phyloP scores from a whole-genome alignment of 2,113 vertebrate genomes.

The Corythaixoides concolor region DNA sequence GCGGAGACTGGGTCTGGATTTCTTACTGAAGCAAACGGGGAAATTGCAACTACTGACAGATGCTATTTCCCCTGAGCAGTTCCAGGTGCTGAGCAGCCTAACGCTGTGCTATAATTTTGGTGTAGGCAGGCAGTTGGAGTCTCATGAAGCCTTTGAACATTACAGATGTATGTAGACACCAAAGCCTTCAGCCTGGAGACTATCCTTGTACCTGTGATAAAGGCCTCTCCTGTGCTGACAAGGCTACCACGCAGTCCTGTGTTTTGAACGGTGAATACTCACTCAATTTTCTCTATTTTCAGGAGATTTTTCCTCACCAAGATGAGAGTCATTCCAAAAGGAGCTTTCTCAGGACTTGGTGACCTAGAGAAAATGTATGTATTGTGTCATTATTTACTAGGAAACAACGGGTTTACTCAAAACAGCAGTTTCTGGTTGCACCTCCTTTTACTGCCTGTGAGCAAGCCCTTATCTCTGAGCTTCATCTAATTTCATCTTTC shows the following conservation, averaged over 20 bases:
- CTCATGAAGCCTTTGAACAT: not conserved
- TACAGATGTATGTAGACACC: not conserved
- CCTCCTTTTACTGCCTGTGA: not conserved
- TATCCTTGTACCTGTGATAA: not conserved
- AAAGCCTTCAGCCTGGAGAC: not conserved
- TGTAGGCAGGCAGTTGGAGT: not conserved
- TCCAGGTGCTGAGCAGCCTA: not conserved
- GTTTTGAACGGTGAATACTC: not conserved
- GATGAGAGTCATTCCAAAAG: constrained; percentile 76
- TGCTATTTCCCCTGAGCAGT: not conserved
- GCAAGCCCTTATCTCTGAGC: not conserved
- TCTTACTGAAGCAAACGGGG: not conserved
- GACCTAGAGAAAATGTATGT: constrained; percentile 84
- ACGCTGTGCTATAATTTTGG: not conserved
- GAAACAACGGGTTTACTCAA: not conserved
- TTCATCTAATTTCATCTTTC: not conserved
- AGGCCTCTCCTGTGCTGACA: not conserved
- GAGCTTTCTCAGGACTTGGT: constrained; percentile 76
- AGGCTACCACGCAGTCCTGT: accelerated
- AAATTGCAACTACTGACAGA: not conserved
- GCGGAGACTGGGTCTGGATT: not conserved
- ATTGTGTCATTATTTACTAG: not conserved
- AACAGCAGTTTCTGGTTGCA: not conserved
- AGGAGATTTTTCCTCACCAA: constrained; percentile 83
- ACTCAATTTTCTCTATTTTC: constrained; percentile 62